These are phyloP conservation scores for Batillaria attramentaria DNA, from an alignment of 1,140 invertebrate species.

Conservation along the genomic window DNA sequence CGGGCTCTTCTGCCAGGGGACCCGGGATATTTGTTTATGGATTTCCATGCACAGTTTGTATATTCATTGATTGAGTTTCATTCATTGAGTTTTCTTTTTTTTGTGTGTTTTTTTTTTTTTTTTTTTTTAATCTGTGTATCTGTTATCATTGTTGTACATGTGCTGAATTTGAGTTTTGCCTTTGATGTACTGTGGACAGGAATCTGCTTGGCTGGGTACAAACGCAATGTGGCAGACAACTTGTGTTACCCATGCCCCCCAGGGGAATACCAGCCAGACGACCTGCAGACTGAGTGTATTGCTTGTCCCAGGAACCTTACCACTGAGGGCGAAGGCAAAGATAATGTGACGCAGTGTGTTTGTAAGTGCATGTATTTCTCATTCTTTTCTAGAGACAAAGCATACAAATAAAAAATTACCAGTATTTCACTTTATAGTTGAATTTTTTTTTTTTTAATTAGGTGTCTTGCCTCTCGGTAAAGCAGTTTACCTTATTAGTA, in stretches of 20 bases:
- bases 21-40: too few relatives aligned
- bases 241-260: constrained; percentile 36
- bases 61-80: neutral
- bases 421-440: too few relatives aligned
- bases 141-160: neutral
- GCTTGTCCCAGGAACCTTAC: constrained; percentile 37
- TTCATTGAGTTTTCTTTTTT: neutral
- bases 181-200: constrained; percentile 30
- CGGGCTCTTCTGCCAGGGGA: too few relatives aligned
- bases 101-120: neutral
- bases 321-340: constrained; percentile 22
- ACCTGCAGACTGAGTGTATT: constrained; percentile 44
- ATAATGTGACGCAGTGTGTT: neutral
- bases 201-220: constrained; percentile 45
- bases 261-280: constrained; percentile 41
- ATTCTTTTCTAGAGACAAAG: too few relatives aligned
- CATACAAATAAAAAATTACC: too few relatives aligned
- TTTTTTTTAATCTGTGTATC: neutral
- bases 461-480: too few relatives aligned
- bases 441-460: too few relatives aligned
- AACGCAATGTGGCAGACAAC: constrained; percentile 31
- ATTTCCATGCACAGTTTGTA: too few relatives aligned
- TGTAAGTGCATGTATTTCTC: neutral
- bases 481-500: too few relatives aligned
- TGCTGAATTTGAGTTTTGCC: neutral